Percentiles rank a stretch among this genome's conserved stretches.
phyloP scores from a whole-genome alignment of 2,113 vertebrate genomes.

The Plecturocebus donacophilus region DNA sequence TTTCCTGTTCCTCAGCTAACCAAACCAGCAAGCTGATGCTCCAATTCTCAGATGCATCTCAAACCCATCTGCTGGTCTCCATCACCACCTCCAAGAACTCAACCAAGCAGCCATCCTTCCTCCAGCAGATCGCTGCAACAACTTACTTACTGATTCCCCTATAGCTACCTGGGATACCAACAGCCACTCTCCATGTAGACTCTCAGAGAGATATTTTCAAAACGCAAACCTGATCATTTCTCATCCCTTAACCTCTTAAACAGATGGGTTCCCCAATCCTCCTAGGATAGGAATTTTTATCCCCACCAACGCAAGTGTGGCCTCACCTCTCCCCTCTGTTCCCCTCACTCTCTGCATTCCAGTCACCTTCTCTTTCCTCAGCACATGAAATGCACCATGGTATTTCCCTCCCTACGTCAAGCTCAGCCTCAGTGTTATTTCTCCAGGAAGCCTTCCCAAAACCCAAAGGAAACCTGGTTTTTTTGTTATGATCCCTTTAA shows the following conservation, averaged over 20 bases:
- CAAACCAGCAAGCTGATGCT: background rate
- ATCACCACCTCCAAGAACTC: background rate
- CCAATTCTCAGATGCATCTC: background rate
- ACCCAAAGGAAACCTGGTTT: background rate
- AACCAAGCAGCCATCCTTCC: background rate
- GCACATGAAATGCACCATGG: fast-evolving
- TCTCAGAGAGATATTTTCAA: background rate
- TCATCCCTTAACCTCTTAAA: background rate
- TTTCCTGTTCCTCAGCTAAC: background rate
- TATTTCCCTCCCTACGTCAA: background rate
- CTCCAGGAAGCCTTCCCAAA: background rate
- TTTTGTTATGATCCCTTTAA: background rate
- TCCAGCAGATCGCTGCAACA: background rate
- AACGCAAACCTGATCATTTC: background rate
- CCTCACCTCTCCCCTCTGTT: background rate
- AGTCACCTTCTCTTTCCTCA: background rate
- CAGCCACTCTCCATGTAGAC: background rate
- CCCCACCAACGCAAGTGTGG: background rate
- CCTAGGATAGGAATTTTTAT: background rate
- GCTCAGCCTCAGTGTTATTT: background rate
- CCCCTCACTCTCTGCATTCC: background rate
- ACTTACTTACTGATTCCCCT: too few relatives aligned
- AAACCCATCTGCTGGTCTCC: background rate
- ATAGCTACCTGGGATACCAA: background rate
- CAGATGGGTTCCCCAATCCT: background rate